Conservation (phyloP, 2,797 vertebrate species). For the Coregonus ussuriensis region DNA sequence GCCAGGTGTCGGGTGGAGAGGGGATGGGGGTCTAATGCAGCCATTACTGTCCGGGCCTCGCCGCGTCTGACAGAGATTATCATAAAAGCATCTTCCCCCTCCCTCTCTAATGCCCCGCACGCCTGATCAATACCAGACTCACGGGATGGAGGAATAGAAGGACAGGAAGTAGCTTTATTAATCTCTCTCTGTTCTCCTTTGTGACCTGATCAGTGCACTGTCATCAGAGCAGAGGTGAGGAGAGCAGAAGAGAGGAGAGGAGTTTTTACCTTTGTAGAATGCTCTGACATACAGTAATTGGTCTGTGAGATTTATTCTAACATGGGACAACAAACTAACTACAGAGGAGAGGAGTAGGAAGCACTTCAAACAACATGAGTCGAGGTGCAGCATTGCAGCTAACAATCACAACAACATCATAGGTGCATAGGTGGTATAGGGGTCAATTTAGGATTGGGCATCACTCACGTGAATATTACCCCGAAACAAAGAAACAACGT, state of each 20-base stretch:
- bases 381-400: no score
- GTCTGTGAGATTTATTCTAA: background rate
- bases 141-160: slow-evolving; percentile 56
- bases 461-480: background rate
- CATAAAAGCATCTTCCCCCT: slow-evolving; percentile 76
- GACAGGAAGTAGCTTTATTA: slow-evolving; percentile 61
- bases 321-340: background rate
- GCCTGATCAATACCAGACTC: slow-evolving; percentile 80
- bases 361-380: no score
- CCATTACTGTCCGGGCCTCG: slow-evolving; percentile 69
- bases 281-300: no score
- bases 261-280: background rate
- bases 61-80: slow-evolving; percentile 67
- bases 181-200: slow-evolving; percentile 36
- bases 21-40: slow-evolving; percentile 79
- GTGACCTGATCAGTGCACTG: slow-evolving; percentile 29
- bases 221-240: background rate
- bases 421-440: no score
- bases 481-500: background rate
- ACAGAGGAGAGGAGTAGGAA: no score
- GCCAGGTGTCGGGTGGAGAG: slow-evolving; percentile 78
- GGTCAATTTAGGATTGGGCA: no score
- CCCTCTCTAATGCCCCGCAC: slow-evolving; percentile 76
- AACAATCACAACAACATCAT: no score
- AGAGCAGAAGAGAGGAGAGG: background rate